Conservation (phyloP, 2,888 invertebrate species). For the Agriotes lineatus region DNA sequence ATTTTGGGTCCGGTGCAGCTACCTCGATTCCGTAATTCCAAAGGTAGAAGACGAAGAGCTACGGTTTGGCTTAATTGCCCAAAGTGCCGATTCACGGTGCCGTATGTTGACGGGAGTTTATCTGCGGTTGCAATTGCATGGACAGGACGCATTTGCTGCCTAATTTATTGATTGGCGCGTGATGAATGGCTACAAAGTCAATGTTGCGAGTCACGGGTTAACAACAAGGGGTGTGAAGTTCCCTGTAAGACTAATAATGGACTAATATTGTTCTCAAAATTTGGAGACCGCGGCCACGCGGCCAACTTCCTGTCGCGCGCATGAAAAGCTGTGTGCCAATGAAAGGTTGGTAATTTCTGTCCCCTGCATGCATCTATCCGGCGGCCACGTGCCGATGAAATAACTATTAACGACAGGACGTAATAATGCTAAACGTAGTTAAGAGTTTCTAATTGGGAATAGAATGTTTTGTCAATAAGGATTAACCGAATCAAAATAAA, state of each 20-base stretch:
- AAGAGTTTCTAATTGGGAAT: slow-evolving; percentile 56
- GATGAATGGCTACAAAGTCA: slow-evolving; percentile 51
- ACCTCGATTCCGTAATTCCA: too few species aligned
- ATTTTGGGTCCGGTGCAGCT: too few species aligned
- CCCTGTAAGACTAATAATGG: slow-evolving; percentile 51
- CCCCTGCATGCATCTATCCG: slow-evolving; percentile 41
- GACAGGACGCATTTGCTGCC: slow-evolving; percentile 39
- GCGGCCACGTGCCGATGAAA: slow-evolving; percentile 50
- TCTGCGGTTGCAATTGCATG: slow-evolving; percentile 42
- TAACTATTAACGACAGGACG: slow-evolving; percentile 53
- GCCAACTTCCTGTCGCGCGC: slow-evolving; percentile 53
- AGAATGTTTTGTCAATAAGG: slow-evolving; percentile 56
- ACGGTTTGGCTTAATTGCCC: slow-evolving; percentile 31
- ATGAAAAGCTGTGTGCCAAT: slow-evolving; percentile 30
- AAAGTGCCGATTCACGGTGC: slow-evolving; percentile 42
- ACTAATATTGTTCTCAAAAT: slow-evolving; percentile 54
- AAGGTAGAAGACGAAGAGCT: slow-evolving; percentile 23
- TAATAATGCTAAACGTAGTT: slow-evolving; percentile 55
- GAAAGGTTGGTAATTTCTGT: slow-evolving; percentile 34
- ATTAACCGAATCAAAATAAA: neutral
- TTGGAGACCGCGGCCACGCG: slow-evolving; percentile 52
- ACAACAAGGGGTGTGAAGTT: slow-evolving; percentile 50
- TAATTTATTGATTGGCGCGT: slow-evolving; percentile 50
- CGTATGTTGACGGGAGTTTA: slow-evolving; percentile 33
- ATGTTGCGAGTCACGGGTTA: slow-evolving; percentile 46